A percentile compares a stretch with the other conserved stretches of the same genome.
These are phyloP conservation scores for Arvicanthis niloticus DNA, from an alignment of 2,113 vertebrate genomes.

Conservation along the genomic window DNA sequence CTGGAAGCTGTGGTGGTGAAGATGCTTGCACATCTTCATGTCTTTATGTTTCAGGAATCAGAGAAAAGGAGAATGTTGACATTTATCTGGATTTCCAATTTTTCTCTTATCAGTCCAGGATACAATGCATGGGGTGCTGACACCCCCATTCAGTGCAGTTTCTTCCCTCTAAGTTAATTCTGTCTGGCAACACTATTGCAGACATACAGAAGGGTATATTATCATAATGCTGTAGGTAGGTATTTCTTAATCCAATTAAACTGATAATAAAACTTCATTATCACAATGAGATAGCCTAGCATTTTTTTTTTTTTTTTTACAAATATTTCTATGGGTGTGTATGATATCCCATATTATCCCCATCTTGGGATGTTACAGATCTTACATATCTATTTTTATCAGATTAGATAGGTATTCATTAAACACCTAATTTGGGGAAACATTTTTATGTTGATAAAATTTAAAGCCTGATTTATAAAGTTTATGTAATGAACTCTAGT, in stretches of 20 bases:
- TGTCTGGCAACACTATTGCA: background rate
- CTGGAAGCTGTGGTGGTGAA: background rate
- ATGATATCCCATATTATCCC: background rate
- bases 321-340: background rate
- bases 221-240: background rate
- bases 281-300: background rate
- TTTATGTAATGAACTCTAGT: background rate
- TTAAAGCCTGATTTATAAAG: conserved; percentile 38
- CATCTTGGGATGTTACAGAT: background rate
- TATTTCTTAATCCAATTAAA: background rate
- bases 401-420: background rate
- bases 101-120: background rate
- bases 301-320: no score
- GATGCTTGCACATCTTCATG: background rate
- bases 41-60: background rate
- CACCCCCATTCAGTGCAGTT: background rate
- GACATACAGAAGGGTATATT: background rate
- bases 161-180: background rate
- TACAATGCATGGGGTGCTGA: no score
- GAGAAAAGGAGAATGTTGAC: background rate
- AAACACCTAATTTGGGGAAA: background rate
- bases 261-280: background rate
- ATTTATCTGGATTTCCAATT: background rate
- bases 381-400: no score
- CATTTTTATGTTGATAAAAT: conserved; percentile 42